Conservation (phyloP, 2,888 invertebrate genomes). For the Noctua janthe region DNA sequence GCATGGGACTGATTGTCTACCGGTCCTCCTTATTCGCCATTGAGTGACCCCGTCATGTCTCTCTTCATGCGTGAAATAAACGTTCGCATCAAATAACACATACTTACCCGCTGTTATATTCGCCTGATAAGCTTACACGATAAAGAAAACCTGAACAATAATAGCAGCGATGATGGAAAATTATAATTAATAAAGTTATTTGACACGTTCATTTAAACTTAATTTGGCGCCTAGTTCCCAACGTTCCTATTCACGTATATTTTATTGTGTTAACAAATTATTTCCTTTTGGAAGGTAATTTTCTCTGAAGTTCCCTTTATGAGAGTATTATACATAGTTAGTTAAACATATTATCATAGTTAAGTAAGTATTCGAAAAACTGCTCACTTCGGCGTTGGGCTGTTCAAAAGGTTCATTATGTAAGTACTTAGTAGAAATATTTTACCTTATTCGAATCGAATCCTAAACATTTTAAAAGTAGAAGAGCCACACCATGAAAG, state of each 20-base stretch:
- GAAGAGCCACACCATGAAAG: neutral
- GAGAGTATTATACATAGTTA: constrained; percentile 29
- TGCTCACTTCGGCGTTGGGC: neutral
- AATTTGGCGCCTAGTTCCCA: constrained; percentile 16
- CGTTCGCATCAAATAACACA: constrained; percentile 41
- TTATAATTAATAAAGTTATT: constrained; percentile 34
- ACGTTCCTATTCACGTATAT: constrained; percentile 32
- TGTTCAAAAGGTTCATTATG: constrained; percentile 4
- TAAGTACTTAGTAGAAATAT: constrained; percentile 14
- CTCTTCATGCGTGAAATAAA: constrained; percentile 64
- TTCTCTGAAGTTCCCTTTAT: constrained; percentile 35
- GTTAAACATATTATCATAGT: constrained; percentile 26
- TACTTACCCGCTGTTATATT: constrained; percentile 41
- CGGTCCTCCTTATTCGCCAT: constrained; percentile 67
- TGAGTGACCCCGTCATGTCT: constrained; percentile 71
- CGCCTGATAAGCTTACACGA: constrained; percentile 25
- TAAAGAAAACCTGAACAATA: neutral
- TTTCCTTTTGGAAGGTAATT: constrained; percentile 49
- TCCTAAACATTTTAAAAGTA: neutral
- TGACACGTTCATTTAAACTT: constrained; percentile 30
- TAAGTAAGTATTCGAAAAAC: constrained; percentile 6
- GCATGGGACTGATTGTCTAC: constrained; percentile 76
- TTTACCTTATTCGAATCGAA: constrained; percentile 18
- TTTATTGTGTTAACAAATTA: constrained; percentile 37
- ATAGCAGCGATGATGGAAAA: neutral